A percentile compares a stretch with the other conserved stretches of the same genome.
phyloP scores from a whole-genome alignment of 2,113 vertebrate genomes.

The Corydoras maculifer region DNA sequence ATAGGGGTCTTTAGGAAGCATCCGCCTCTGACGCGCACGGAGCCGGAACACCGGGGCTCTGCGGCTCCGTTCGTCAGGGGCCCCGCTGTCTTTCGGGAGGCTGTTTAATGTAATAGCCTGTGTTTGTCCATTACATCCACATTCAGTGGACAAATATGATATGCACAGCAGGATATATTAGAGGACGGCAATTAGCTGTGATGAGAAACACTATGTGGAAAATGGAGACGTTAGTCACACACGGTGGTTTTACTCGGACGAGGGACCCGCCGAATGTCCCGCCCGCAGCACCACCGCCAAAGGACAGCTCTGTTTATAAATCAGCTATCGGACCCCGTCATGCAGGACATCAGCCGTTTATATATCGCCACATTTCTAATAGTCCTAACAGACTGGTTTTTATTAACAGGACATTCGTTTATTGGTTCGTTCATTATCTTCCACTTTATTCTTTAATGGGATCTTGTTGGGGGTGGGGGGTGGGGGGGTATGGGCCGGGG shows the following conservation, averaged over 20 bases:
- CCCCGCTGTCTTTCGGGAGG: slow-evolving; percentile 1
- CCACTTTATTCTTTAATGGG: too few species aligned
- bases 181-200: slow-evolving; percentile 2
- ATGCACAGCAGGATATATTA: neutral
- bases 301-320: too few species aligned
- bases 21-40: slow-evolving; percentile 15
- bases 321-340: too few species aligned
- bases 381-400: too few species aligned
- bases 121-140: neutral
- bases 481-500: too few species aligned
- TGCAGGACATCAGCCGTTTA: too few species aligned
- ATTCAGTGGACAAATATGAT: slow-evolving; percentile 2
- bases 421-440: too few species aligned
- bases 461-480: too few species aligned
- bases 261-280: too few species aligned
- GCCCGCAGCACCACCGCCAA: neutral
- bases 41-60: neutral
- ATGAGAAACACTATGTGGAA: neutral
- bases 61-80: neutral
- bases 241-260: neutral
- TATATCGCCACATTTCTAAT: too few species aligned
- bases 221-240: slow-evolving; percentile 6
- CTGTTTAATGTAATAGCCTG: neutral
- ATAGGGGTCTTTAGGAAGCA: slow-evolving; percentile 14
- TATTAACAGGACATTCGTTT: too few species aligned